Evolutionary conservation across 2,113 vertebrate species (phyloP), one percentile per base, ranked within the genome.

Genomic region (Pionites leucogaster): DNA sequence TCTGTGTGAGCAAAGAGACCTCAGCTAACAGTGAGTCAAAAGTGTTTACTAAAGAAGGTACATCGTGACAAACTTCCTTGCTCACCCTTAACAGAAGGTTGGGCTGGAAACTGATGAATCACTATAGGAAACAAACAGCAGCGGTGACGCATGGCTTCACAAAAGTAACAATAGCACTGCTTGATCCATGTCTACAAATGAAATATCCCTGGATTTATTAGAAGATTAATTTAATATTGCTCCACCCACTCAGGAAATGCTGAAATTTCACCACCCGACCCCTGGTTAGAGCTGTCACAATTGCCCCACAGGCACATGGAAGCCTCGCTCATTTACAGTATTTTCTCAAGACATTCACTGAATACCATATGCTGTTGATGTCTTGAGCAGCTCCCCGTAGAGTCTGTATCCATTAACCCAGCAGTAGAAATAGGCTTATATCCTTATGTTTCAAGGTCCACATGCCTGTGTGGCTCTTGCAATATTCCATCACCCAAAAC

Each of bases 101-200:
- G 68, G 65, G 86, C 68, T 92, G 86, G 82, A 94, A 96, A 93
- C 64, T 75, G 89, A 96, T 96, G 94, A 92, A 94, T 93, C 92
- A 88, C 79, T 95, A 86, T 44, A 92, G 84, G 88, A 96, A 96
- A 96, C 78, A 94, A 94, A 95, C 68, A 84, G 81, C 82, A 92
- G 31, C n/a, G 67, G 70, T 96, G 96, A 97, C 62, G 37, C 86
- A 91, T 10, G 3, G 42, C 31, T 93, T 93, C 76, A 78, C 71
- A 92, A n/a, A 7, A 7, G 49, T 76, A 95, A 95, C 89, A 95
- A 95, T 49, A 94, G 75, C 78, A 78, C 35, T 65, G 78, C 80
- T 88, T 91, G 76, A 82, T 86, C 68, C 9, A 62, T 92, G 70
- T 44, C 90, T 92, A 62, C 47, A 78, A 83, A n/a, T 75, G 47